Base-by-base conservation (phyloP, 1,140 invertebrate species). In the Nasonia vitripennis region DNA sequence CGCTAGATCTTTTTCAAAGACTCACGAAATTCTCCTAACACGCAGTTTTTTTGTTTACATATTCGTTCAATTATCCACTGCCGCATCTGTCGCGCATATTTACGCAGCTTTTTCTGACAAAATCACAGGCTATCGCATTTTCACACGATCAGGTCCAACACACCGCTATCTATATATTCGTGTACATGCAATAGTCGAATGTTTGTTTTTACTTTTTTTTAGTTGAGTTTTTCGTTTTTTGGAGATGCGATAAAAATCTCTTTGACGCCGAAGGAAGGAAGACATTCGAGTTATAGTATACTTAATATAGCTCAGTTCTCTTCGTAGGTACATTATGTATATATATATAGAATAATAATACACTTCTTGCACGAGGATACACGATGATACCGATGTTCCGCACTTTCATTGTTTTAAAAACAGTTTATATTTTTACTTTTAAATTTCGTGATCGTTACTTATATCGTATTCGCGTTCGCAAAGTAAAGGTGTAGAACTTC, bases 241-340 rank as follows among this genome's bases (percentile, higher is more conserved):
- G 20, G 75, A 78, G 48, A 81, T 70, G 79, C 71, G 71, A 31
- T 83, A 73, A 81, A 83, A 62, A 41, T 84, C 75, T 79, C 41
- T 84, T 85, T 77, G 68, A 81, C 62, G 71, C 48, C 37, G 34
- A 51, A 81, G 68, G 67, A 82, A 79, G 85, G 85, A 86, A 86
- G 85, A 86, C 85, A 86, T 82, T 86, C 67, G 82, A 84, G 68
- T 27, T 27, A 27, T 70, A 81, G 79, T 80, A 86, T 81, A 86
- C 70, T 27, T 48, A 84, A 84, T 79, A 79, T 73, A 78, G 62
- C n/a, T 84, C 67, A 73, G 77, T 79, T 84, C 62, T 84, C 45
- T 79, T 84, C 48, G 45, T 79, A 84, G 70, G 37, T 84, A 84
- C 62, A 85, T 74, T 80, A 45, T 81, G 31, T 79, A 74, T 80